Conservation (phyloP, 2,797 vertebrate species). For the Macrochelys suwanniensis region DNA sequence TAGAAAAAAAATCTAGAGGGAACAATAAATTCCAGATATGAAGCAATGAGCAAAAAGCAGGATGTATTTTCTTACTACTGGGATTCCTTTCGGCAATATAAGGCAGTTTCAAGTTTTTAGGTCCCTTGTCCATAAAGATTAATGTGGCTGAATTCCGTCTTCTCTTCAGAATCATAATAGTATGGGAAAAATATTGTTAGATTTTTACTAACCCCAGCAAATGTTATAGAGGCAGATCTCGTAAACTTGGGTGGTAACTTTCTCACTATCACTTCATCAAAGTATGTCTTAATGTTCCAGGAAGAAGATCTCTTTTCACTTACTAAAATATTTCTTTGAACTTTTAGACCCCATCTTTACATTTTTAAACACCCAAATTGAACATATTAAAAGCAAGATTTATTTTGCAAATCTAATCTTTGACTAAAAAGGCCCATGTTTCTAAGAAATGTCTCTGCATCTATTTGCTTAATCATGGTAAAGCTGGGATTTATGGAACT, state of each 20-base stretch:
- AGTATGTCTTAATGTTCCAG: background rate
- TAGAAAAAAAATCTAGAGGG: background rate
- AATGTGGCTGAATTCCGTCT: background rate
- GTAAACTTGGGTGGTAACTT: background rate
- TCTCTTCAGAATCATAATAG: accelerated
- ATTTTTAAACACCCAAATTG: background rate
- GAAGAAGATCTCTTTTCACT: background rate
- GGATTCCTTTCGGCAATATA: slow-evolving; percentile 12
- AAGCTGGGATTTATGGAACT: background rate
- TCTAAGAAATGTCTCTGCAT: background rate
- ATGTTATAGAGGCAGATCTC: background rate
- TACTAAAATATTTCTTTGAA: background rate
- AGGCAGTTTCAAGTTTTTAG: background rate
- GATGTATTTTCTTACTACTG: background rate
- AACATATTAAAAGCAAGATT: background rate
- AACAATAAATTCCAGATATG: slow-evolving; percentile 3
- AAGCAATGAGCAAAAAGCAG: background rate
- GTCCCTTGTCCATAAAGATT: slow-evolving; percentile 16
- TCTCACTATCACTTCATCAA: background rate
- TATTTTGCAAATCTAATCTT: background rate
- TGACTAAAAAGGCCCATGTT: background rate
- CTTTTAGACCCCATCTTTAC: background rate
- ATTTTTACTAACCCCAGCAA: background rate
- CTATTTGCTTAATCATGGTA: slow-evolving; percentile 35
- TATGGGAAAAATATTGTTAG: background rate